A percentile compares a stretch with the other conserved stretches of the same genome.
phyloP scores from a whole-genome alignment of 2,888 invertebrate species.

The Eristalis arbustorum region DNA sequence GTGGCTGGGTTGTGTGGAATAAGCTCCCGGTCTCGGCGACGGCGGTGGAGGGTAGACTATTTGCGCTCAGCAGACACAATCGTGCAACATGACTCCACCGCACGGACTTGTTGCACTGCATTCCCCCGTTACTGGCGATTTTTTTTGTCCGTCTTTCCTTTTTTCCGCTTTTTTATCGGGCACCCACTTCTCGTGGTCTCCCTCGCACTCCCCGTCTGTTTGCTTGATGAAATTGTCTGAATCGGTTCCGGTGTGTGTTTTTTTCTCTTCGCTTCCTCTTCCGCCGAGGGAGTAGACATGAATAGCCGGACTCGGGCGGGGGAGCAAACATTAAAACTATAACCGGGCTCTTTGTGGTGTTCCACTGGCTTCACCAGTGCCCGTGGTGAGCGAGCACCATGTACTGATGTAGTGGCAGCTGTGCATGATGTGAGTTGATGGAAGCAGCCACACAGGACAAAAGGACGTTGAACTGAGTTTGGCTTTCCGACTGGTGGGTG shows the following conservation, averaged over 20 bases:
- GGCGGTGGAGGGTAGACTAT: conserved; percentile 29
- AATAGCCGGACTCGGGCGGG: conserved; percentile 29
- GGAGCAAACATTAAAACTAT: conserved; percentile 50
- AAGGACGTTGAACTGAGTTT: conserved; percentile 56
- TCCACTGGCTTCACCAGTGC: conserved; percentile 37
- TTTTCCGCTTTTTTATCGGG: background rate
- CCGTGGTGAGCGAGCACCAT: conserved; percentile 19
- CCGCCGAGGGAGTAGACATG: conserved; percentile 13
- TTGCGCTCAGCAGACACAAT: conserved; percentile 61
- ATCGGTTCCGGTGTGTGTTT: conserved; percentile 19
- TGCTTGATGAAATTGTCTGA: conserved; percentile 52
- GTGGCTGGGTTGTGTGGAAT: background rate
- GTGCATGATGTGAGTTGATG: conserved; percentile 62
- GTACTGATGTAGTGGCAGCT: conserved; percentile 32
- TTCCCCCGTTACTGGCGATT: conserved; percentile 35
- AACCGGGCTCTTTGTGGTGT: conserved; percentile 53
- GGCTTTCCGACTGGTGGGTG: background rate
- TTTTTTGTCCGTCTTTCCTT: conserved; percentile 14
- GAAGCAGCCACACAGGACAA: conserved; percentile 57
- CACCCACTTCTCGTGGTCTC: background rate
- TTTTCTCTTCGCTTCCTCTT: background rate
- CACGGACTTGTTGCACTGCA: conserved; percentile 59
- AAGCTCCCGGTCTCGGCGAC: conserved; percentile 7
- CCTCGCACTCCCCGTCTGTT: background rate
- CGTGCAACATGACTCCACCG: conserved; percentile 61